Evolutionary conservation across 1,140 invertebrate genomes (phyloP).

Genomic region (Steinernema feltiae): DNA sequence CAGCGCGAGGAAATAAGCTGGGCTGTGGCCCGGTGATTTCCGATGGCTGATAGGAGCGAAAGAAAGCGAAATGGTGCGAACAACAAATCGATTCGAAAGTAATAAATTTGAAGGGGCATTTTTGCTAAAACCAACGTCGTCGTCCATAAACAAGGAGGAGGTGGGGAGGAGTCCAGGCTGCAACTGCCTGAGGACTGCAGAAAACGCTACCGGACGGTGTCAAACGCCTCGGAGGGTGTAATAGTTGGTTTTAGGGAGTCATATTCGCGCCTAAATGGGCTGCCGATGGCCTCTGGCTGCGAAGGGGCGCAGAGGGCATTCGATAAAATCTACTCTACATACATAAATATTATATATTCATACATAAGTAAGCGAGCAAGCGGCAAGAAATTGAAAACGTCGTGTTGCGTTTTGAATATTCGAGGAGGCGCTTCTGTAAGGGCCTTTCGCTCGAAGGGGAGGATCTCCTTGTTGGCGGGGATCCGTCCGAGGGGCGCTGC

Average conservation of each 20-base stretch:
- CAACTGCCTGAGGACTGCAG: background rate
- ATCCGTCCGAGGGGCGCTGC: background rate
- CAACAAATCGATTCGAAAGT: slow-evolving; percentile 14
- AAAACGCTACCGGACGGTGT: background rate
- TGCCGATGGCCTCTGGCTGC: background rate
- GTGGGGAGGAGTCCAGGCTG: background rate
- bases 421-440: background rate
- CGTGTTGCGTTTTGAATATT: background rate
- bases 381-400: background rate
- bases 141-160: background rate
- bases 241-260: background rate
- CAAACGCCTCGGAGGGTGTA: background rate
- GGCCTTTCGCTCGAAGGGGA: background rate
- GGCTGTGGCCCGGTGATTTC: background rate
- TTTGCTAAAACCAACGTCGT: slow-evolving; percentile 12
- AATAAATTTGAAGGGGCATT: slow-evolving; percentile 14
- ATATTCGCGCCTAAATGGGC: slow-evolving; percentile 3
- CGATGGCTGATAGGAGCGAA: slow-evolving; percentile 1
- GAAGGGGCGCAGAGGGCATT: background rate
- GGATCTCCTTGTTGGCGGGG: background rate
- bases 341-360: slow-evolving; percentile 16
- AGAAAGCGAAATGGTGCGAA: background rate
- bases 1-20: slow-evolving; percentile 2
- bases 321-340: slow-evolving; percentile 9
- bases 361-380: slow-evolving; percentile 3